Conservation (phyloP, 2,113 vertebrate species). For the Jaculus jaculus region DNA sequence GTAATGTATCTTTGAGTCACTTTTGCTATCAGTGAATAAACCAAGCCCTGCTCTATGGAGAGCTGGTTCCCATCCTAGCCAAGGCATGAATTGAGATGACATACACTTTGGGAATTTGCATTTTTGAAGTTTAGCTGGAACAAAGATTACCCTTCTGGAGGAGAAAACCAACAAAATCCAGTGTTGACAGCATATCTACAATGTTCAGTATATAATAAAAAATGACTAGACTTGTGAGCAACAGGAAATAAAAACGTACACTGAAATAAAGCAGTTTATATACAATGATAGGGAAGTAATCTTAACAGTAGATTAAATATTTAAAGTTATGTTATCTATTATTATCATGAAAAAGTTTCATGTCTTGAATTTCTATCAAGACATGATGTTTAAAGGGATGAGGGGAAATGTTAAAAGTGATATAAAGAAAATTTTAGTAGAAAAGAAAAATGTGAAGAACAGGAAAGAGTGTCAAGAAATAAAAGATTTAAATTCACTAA, state of each 20-base stretch:
- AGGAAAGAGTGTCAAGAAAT: not conserved
- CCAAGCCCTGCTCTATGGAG: too few species aligned
- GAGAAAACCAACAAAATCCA: not conserved
- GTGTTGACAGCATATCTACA: not conserved
- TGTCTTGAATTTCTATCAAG: not conserved
- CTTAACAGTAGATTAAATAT: not conserved
- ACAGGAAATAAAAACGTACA: not conserved
- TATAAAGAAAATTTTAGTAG: not conserved
- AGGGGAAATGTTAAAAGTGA: slow-evolving; percentile 44
- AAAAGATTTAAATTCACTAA: not conserved
- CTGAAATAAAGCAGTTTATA: not conserved
- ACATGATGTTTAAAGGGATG: slow-evolving; percentile 2
- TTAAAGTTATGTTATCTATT: not conserved
- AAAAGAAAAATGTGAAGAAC: not conserved
- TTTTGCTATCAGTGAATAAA: not conserved
- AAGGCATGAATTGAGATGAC: too few species aligned
- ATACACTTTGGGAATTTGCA: not conserved
- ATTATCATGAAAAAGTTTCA: not conserved
- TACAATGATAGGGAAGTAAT: not conserved
- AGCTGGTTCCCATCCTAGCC: too few species aligned
- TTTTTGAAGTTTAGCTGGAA: not conserved
- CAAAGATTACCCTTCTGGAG: not conserved
- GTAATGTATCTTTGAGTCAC: not conserved
- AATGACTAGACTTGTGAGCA: not conserved
- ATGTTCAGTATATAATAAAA: not conserved